Percentiles rank a stretch among this genome's conserved stretches.
phyloP scores from a whole-genome alignment of 2,797 vertebrate species.

The Champsocephalus esox region DNA sequence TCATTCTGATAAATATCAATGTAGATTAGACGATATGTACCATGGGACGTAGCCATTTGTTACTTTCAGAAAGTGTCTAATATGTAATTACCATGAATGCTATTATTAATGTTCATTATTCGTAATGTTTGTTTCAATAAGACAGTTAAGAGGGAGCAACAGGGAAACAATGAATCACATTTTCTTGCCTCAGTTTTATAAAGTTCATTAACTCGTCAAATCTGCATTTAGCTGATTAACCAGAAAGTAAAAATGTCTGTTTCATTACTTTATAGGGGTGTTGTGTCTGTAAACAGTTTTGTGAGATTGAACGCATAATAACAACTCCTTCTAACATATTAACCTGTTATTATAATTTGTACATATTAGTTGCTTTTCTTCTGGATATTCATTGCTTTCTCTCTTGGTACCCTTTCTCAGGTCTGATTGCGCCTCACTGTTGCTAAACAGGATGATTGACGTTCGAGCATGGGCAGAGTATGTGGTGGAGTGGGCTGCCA shows the following conservation, averaged over 20 bases:
- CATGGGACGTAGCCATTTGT: not conserved
- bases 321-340: not conserved
- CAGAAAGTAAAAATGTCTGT: not conserved
- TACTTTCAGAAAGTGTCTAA: not conserved
- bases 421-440: constrained; percentile 40
- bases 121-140: not conserved
- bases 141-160: not conserved
- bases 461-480: constrained; percentile 96
- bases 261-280: not conserved
- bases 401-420: constrained; percentile 35
- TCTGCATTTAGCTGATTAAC: not conserved
- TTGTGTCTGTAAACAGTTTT: not conserved
- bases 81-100: no score
- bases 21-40: not conserved
- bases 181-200: not conserved
- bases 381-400: constrained; percentile 8
- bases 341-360: not conserved
- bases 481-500: constrained; percentile 97
- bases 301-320: not conserved
- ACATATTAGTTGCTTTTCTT: not conserved
- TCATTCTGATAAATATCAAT: not conserved
- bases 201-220: not conserved
- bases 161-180: not conserved
- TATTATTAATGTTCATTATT: not conserved
- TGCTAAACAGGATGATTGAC: constrained; percentile 89